Evolutionary conservation across 2,113 vertebrate genomes (phyloP).

Genomic region (Columba livia): DNA sequence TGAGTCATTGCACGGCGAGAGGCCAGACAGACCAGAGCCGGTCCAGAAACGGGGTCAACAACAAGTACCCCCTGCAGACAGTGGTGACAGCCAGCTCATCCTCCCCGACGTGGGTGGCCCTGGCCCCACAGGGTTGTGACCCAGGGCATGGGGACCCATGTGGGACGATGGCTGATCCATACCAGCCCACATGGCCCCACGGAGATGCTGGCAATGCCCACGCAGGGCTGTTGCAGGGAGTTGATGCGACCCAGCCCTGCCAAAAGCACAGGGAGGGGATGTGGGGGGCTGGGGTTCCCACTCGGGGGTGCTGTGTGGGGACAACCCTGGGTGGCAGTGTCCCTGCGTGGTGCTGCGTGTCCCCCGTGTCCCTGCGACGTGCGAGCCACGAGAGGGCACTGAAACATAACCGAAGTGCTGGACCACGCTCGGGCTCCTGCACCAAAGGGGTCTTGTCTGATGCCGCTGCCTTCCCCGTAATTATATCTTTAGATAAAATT

Average conservation of each 20-base stretch:
- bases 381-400: slow-evolving; percentile 70
- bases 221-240: rapidly evolving
- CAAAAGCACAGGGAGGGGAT: rapidly evolving
- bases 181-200: rapidly evolving
- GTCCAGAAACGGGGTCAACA: not conserved
- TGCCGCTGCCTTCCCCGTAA: slow-evolving; percentile 3
- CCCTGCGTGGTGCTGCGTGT: not conserved
- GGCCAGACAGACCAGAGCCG: rapidly evolving
- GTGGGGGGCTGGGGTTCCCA: rapidly evolving
- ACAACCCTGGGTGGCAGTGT: not conserved
- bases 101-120: rapidly evolving
- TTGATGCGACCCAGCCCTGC: rapidly evolving
- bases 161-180: rapidly evolving
- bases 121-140: rapidly evolving
- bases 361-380: not conserved
- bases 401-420: not conserved
- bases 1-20: rapidly evolving
- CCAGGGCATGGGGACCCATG: rapidly evolving
- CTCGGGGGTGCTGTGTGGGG: not conserved
- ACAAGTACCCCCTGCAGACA: rapidly evolving
- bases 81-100: rapidly evolving
- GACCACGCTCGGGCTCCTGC: not conserved
- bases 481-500: slow-evolving; percentile 11
- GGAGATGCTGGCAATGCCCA: not conserved
- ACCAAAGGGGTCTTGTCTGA: not conserved